Conservation (phyloP, 2,888 invertebrate genomes). For the Watsonalla cultraria region DNA sequence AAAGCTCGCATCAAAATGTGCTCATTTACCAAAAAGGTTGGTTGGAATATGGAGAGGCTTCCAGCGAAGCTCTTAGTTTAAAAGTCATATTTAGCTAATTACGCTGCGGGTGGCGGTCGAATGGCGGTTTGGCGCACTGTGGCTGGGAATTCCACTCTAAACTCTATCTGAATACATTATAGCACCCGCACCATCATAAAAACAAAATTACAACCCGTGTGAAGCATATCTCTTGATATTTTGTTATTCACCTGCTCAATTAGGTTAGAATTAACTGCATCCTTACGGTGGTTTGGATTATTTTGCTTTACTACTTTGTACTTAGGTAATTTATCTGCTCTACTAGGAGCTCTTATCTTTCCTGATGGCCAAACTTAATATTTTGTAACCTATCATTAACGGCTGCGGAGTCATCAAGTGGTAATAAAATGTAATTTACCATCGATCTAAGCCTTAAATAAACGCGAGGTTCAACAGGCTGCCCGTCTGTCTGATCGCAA, state of each 20-base stretch:
- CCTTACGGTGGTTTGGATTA: slow-evolving; percentile 11
- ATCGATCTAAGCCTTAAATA: too few relatives aligned
- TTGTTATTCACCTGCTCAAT: slow-evolving; percentile 23
- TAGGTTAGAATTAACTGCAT: slow-evolving; percentile 16
- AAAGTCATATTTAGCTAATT: slow-evolving; percentile 74
- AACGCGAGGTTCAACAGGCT: too few relatives aligned
- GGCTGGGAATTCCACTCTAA: slow-evolving; percentile 36
- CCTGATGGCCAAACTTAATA: too few relatives aligned
- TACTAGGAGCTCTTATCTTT: neutral
- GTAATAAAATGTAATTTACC: too few relatives aligned
- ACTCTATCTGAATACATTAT: slow-evolving; percentile 46
- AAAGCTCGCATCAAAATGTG: slow-evolving; percentile 43
- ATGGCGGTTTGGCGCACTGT: slow-evolving; percentile 37
- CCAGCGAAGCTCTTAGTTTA: slow-evolving; percentile 57
- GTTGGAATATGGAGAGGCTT: slow-evolving; percentile 44
- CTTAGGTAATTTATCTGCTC: neutral
- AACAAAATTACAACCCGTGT: slow-evolving; percentile 26
- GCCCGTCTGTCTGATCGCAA: too few relatives aligned
- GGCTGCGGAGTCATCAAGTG: too few relatives aligned
- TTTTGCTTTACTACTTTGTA: slow-evolving; percentile 3
- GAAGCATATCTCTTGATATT: slow-evolving; percentile 24
- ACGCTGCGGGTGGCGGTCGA: slow-evolving; percentile 48
- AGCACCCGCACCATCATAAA: slow-evolving; percentile 26
- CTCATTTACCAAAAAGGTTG: slow-evolving; percentile 50
- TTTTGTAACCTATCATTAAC: too few relatives aligned